Evolutionary conservation across 2,888 invertebrate species (phyloP).

Genomic region (Alsophila aescularia): DNA sequence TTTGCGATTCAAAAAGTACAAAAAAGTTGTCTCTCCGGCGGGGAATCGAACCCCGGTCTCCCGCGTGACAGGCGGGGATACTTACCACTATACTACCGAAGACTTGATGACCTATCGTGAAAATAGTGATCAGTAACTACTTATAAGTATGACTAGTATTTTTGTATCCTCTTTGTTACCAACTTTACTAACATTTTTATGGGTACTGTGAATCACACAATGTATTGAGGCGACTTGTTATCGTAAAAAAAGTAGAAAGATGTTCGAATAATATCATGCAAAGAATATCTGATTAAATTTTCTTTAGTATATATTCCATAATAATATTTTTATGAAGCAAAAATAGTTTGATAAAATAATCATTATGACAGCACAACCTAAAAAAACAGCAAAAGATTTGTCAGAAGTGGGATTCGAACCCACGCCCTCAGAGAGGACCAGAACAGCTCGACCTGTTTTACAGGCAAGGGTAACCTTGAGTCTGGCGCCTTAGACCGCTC

Average conservation of each 20-base stretch:
- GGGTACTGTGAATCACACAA: too few relatives aligned
- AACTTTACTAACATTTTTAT: too few relatives aligned
- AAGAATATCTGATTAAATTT: too few relatives aligned
- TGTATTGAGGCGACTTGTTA: too few relatives aligned
- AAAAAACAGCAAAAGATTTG: constrained; percentile 68
- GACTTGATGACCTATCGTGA: constrained; percentile 37
- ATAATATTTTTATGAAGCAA: too few relatives aligned
- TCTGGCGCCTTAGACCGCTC: constrained; percentile 95
- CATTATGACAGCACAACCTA: neutral
- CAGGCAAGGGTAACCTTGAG: constrained; percentile 81
- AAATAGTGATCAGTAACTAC: constrained; percentile 7
- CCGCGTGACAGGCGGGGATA: constrained; percentile 86
- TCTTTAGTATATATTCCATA: too few relatives aligned
- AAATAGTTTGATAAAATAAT: neutral
- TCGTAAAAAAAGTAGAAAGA: too few relatives aligned
- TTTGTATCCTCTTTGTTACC: too few relatives aligned
- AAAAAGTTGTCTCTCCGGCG: constrained; percentile 71
- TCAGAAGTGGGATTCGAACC: constrained; percentile 93
- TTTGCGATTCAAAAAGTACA: neutral
- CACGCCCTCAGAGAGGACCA: constrained; percentile 92
- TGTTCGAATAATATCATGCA: too few relatives aligned
- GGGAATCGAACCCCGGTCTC: constrained; percentile 86
- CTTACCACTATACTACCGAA: constrained; percentile 85
- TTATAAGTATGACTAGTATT: too few relatives aligned
- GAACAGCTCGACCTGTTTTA: constrained; percentile 87